Conservation (phyloP, 2,113 vertebrate species). For the Tichodroma muraria region DNA sequence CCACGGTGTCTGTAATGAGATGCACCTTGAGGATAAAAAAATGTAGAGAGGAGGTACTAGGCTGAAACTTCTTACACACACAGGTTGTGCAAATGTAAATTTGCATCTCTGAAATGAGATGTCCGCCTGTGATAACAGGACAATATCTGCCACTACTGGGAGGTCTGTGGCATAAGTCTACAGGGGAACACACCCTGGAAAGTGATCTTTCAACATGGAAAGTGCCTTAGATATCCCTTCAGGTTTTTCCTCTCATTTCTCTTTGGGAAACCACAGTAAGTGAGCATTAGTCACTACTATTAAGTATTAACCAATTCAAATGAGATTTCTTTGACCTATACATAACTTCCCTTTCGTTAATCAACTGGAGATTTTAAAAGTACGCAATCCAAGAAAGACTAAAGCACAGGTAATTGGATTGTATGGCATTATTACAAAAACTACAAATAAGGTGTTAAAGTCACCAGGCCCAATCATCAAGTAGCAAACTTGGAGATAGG, state of each 20-base stretch:
- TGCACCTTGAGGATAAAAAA: background rate
- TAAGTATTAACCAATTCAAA: background rate
- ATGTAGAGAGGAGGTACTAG: background rate
- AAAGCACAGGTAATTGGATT: background rate
- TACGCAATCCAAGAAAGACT: background rate
- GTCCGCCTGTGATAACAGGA: fast-evolving
- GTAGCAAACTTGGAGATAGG: background rate
- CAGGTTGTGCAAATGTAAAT: background rate
- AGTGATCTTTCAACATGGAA: background rate
- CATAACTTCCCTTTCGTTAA: background rate
- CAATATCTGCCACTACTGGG: background rate
- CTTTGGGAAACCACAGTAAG: background rate
- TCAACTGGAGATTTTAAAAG: background rate
- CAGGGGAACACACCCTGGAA: background rate
- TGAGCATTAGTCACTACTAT: background rate
- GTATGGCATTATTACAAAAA: background rate
- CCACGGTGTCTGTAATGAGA: background rate
- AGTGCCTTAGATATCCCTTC: background rate
- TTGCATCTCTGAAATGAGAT: background rate
- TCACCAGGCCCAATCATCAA: background rate
- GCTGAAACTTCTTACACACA: background rate
- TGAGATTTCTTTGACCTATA: background rate
- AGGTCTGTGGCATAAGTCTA: background rate
- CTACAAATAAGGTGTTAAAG: background rate
- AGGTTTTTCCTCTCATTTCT: background rate